Evolutionary conservation across 2,888 invertebrate species (phyloP), one percentile per base, ranked within the genome.

Genomic region (Agrilus mali): DNA sequence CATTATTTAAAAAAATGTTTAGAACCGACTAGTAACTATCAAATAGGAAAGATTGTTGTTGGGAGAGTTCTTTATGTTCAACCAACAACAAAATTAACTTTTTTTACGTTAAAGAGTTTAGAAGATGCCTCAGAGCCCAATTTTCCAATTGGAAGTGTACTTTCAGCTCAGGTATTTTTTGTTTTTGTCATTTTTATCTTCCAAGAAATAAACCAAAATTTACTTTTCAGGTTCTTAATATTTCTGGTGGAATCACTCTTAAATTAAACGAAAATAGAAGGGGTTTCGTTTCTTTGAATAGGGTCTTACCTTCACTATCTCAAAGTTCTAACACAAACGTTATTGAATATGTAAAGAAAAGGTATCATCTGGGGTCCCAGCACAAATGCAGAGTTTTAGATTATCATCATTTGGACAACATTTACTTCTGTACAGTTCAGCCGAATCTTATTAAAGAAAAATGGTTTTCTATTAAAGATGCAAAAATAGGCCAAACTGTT

Each of bases 361-460:
- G 71, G 33, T 73, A 73, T 50, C 68, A 71, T 0, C 51, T 69
- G 14, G 75, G 74, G 61, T 52, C 65, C 2, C 57, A 46, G 17
- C 68, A 70, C 47, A 58, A 58, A 27, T 71, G 71, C 20, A 73
- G 84, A 17, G 66, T 87, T 1, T 59, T 84, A 0, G 71, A 74
- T 43, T 86, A 82, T 66, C 76, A 80, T 60, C 63, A 72, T 20
- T 69, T 81, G 36, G 82, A 84, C 56, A 72, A 72, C 48, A 56
- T 74, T 27, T 86, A 80, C 62, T 70, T 82, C 7, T 81, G 86
- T 55, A 73, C 78, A 2, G 79, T 82, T 63, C 74, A 82, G 59
- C 62, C 70, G 2, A 55, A 63, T 1, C 47, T 78, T 3, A 54
- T 86, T 2, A 61, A 68, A 22, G 75, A 80, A 58, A 71, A 70